These are phyloP conservation scores for Eurytoma adleriae DNA, from an alignment of 2,888 invertebrate genomes.

Conservation along the genomic window DNA sequence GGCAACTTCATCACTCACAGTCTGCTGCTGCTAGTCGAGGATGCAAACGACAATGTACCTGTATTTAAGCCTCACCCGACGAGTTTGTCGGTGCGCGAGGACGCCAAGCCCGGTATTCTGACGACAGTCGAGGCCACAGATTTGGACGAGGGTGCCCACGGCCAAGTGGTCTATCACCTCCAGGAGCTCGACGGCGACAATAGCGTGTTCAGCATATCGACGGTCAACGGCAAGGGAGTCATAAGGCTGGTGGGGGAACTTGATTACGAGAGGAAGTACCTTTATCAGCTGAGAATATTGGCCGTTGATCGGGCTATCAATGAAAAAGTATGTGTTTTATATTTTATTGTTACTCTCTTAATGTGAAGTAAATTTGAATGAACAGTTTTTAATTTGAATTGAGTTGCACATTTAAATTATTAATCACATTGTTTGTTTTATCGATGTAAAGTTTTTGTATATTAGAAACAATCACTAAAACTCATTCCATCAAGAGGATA, in stretches of 20 bases:
- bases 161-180: conserved; percentile 93
- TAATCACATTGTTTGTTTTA: no score
- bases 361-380: not conserved
- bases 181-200: conserved; percentile 88
- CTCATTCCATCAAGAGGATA: no score
- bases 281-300: conserved; percentile 89
- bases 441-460: no score
- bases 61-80: conserved; percentile 91
- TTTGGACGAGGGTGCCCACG: conserved; percentile 93
- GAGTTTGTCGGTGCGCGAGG: conserved; percentile 88
- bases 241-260: conserved; percentile 85
- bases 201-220: conserved; percentile 87
- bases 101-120: conserved; percentile 85
- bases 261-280: conserved; percentile 91
- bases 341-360: no score
- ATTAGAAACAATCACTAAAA: no score
- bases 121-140: conserved; percentile 92
- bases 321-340: conserved; percentile 67
- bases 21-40: conserved; percentile 91
- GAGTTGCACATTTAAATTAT: no score
- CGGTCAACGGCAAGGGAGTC: conserved; percentile 90
- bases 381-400: no score
- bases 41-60: conserved; percentile 94
- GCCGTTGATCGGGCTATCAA: conserved; percentile 88
- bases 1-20: conserved; percentile 94